Conservation (phyloP, 2,888 invertebrate genomes). For the Caenorhabditis sp. region DNA sequence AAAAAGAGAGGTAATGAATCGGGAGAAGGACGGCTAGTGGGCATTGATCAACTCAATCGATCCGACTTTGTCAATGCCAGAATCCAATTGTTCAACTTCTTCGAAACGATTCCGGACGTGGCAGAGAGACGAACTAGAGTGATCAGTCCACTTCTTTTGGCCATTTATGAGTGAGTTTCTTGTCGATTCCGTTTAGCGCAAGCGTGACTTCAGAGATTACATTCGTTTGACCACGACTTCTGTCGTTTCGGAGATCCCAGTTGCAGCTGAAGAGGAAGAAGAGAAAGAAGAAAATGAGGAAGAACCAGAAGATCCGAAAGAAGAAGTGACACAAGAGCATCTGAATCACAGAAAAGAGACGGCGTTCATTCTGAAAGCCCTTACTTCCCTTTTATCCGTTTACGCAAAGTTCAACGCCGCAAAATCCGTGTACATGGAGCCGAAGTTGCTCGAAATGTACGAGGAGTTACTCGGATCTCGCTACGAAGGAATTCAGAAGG, state of each 20-base stretch:
- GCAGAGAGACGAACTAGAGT: conserved; percentile 89
- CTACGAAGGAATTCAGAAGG: conserved; percentile 86
- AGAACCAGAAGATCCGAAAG: too few species aligned
- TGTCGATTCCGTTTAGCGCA: conserved; percentile 18
- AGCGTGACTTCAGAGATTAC: conserved; percentile 43
- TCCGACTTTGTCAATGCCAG: conserved; percentile 59
- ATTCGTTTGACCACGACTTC: conserved; percentile 11
- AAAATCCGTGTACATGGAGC: conserved; percentile 86
- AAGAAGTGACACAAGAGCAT: conserved; percentile 27
- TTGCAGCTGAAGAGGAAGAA: conserved; percentile 60
- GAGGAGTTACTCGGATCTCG: conserved; percentile 63
- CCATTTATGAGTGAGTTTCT: conserved; percentile 85
- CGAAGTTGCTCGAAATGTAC: conserved; percentile 84
- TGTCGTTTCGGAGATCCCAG: neutral
- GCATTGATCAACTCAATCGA: conserved; percentile 44
- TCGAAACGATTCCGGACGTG: conserved; percentile 83
- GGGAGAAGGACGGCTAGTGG: conserved; percentile 30
- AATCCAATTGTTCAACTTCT: conserved; percentile 57
- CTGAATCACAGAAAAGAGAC: conserved; percentile 35
- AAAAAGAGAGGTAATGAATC: neutral
- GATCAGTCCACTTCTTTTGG: conserved; percentile 87
- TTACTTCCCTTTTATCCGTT: conserved; percentile 68
- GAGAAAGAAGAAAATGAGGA: conserved; percentile 51
- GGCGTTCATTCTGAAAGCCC: conserved; percentile 44
- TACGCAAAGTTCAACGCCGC: conserved; percentile 89